These are phyloP conservation scores for Lottia gigantea DNA, from an alignment of 2,888 invertebrate genomes.

Conservation along the genomic window DNA sequence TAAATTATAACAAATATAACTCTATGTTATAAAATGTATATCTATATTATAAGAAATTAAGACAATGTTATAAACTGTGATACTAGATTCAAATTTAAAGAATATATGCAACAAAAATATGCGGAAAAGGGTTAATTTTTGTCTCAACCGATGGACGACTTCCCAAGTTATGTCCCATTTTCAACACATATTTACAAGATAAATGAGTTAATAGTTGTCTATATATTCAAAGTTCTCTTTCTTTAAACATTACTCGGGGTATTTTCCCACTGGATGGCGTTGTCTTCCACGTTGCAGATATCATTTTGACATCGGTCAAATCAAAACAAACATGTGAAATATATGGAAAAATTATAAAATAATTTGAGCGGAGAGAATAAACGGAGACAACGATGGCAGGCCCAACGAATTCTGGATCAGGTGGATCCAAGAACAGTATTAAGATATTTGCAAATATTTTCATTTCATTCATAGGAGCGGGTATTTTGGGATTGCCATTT, in stretches of 20 bases:
- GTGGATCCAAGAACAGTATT: constrained; percentile 55
- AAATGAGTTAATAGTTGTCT: not conserved
- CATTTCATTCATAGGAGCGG: constrained; percentile 70
- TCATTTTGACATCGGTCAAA: not conserved
- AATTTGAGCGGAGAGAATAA: not conserved
- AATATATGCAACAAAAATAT: too few species aligned
- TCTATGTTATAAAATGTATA: too few species aligned
- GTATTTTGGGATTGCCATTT: constrained; percentile 69
- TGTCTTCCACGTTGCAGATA: constrained; percentile 6
- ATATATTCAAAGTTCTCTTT: not conserved
- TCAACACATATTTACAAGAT: not conserved
- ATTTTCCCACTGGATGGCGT: not conserved
- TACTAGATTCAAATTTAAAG: too few species aligned
- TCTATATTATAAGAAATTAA: too few species aligned
- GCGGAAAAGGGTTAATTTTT: too few species aligned
- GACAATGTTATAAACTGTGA: too few species aligned
- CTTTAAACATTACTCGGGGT: not conserved
- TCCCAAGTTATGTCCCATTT: not conserved
- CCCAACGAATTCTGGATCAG: constrained; percentile 25
- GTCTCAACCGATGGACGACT: too few species aligned
- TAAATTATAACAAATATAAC: too few species aligned
- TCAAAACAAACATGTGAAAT: not conserved
- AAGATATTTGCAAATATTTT: constrained; percentile 70
- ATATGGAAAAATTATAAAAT: not conserved
- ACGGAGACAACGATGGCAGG: constrained; percentile 33